Percentiles rank a stretch among this genome's conserved stretches.
Evolutionary conservation across 2,113 vertebrate species (phyloP).

Genomic region (Nipponia nippon): DNA sequence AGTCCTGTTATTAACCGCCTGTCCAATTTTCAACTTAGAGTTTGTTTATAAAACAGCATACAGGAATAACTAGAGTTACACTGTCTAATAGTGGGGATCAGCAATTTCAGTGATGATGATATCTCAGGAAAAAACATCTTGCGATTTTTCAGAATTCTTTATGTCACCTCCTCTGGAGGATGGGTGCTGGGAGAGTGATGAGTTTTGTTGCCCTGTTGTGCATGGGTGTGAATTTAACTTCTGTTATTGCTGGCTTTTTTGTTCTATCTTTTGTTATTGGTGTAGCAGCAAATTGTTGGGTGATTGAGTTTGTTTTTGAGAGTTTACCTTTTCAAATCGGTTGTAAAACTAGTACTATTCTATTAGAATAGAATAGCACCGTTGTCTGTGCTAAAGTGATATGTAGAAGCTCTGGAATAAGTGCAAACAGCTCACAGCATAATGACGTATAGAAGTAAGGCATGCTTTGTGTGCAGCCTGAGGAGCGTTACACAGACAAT

Average conservation of each 20-base stretch:
- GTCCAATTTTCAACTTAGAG: accelerated
- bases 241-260: accelerated
- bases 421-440: accelerated
- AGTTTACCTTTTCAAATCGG: not conserved
- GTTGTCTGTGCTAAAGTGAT: not conserved
- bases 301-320: not conserved
- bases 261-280: not conserved
- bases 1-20: accelerated
- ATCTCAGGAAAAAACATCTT: accelerated
- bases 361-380: accelerated
- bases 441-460: accelerated
- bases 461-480: accelerated
- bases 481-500: accelerated
- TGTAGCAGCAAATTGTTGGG: not conserved
- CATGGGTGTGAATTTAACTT: accelerated
- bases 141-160: accelerated
- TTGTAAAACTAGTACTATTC: accelerated
- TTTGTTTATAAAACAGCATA: accelerated
- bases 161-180: accelerated
- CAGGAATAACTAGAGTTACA: accelerated
- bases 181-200: not conserved
- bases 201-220: not conserved
- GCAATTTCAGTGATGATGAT: accelerated
- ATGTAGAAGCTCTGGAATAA: accelerated
- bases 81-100: accelerated